phyloP scores from a whole-genome alignment of 2,888 invertebrate species.

The Drosophila colorata region DNA sequence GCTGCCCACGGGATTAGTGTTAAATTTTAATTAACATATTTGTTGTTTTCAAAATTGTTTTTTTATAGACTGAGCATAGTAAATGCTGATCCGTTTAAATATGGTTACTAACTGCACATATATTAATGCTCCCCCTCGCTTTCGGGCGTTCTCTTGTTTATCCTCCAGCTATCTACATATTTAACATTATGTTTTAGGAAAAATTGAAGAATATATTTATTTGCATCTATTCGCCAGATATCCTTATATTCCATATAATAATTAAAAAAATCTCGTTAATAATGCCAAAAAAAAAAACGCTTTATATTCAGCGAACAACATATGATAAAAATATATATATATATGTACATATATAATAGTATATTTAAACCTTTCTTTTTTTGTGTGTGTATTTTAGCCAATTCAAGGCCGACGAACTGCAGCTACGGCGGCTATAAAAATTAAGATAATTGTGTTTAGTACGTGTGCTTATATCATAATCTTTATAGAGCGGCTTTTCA shows the following conservation, averaged over 20 bases:
- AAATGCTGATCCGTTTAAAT: background rate
- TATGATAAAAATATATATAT: background rate
- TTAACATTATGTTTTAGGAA: too few relatives aligned
- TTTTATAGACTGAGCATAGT: slow-evolving; percentile 4
- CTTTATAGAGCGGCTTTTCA: slow-evolving; percentile 6
- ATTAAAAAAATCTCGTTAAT: too few relatives aligned
- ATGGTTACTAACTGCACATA: background rate
- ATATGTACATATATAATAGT: too few relatives aligned
- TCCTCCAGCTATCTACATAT: background rate
- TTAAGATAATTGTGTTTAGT: background rate
- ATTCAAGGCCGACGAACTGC: slow-evolving; percentile 3
- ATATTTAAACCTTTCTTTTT: background rate
- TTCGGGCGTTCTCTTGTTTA: too few relatives aligned
- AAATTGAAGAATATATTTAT: background rate
- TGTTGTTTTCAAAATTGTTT: slow-evolving; percentile 1
- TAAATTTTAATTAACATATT: slow-evolving; percentile 60
- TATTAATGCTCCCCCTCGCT: background rate
- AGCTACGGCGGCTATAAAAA: background rate
- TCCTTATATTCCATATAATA: too few relatives aligned
- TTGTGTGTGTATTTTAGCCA: background rate
- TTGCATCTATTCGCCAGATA: background rate
- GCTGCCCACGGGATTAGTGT: slow-evolving; percentile 51
- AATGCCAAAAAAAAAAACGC: too few relatives aligned
- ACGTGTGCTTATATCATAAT: slow-evolving; percentile 5
- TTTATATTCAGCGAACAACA: background rate